Percentiles rank a stretch among this genome's conserved stretches.
phyloP scores from a whole-genome alignment of 2,113 vertebrate genomes.

The Cyphotilapia sp. region DNA sequence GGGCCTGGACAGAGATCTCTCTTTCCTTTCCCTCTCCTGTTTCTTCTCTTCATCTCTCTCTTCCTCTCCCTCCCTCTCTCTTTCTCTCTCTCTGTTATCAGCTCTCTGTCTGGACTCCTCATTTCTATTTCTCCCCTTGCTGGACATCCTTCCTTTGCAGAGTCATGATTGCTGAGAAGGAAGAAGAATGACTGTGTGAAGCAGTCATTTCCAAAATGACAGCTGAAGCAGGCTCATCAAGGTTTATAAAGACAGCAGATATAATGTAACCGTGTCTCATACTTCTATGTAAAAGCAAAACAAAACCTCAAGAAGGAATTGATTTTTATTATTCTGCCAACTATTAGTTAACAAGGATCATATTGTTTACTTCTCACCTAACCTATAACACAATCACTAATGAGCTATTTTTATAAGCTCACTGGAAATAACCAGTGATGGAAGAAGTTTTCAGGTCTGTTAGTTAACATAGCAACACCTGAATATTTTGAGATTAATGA shows the following conservation, averaged over 20 bases:
- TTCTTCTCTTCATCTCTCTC: neutral
- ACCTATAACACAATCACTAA: neutral
- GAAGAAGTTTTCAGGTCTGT: neutral
- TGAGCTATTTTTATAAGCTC: neutral
- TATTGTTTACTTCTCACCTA: neutral
- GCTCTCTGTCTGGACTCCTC: slow-evolving; percentile 2
- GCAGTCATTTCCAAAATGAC: slow-evolving; percentile 7
- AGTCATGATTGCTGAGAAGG: slow-evolving; percentile 42
- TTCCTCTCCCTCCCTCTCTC: neutral
- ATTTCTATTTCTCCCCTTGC: neutral
- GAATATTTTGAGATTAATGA: neutral
- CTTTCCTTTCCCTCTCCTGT: neutral
- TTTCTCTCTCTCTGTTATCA: neutral
- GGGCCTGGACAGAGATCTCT: slow-evolving; percentile 24
- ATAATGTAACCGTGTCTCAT: neutral
- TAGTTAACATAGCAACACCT: neutral
- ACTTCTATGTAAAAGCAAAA: neutral
- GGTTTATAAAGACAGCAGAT: slow-evolving; percentile 1
- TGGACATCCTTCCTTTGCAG: slow-evolving; percentile 32
- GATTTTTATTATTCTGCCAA: neutral
- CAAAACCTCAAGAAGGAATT: neutral
- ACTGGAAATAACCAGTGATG: neutral
- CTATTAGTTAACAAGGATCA: neutral
- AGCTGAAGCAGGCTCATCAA: neutral
- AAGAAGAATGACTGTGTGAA: neutral